A percentile compares a stretch with the other conserved stretches of the same genome.
Evolutionary conservation across 2,113 vertebrate species (phyloP).

Genomic region (Phaethon lepturus): DNA sequence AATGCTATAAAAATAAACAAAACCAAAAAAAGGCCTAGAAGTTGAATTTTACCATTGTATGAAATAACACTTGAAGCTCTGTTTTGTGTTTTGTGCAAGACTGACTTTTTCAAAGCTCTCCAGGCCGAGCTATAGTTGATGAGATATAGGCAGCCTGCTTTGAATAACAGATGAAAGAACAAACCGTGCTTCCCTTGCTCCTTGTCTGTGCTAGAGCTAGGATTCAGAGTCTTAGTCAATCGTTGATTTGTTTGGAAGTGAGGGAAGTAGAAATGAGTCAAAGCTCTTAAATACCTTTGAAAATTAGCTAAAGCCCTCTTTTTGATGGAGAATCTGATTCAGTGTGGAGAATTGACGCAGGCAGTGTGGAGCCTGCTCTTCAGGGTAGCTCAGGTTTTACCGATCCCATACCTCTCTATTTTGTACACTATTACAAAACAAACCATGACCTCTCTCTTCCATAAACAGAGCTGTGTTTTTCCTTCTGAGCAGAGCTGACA

Average conservation of each 20-base stretch:
- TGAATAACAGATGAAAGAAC: not conserved
- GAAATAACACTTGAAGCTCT: not conserved
- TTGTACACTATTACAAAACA: not conserved
- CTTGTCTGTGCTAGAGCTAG: not conserved
- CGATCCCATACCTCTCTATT: not conserved
- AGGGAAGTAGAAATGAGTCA: not conserved
- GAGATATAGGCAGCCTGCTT: not conserved
- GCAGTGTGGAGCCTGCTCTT: not conserved
- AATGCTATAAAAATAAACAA: conserved; percentile 42
- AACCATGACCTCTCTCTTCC: not conserved
- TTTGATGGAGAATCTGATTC: not conserved
- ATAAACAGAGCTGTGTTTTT: not conserved
- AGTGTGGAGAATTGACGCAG: not conserved
- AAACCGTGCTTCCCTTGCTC: not conserved
- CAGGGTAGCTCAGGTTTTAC: not conserved
- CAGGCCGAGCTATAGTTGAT: not conserved
- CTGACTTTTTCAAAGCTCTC: not conserved
- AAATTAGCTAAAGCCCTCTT: not conserved
- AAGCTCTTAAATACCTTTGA: not conserved
- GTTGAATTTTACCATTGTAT: conserved; percentile 2
- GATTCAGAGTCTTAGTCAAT: not conserved
- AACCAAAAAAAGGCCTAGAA: not conserved
- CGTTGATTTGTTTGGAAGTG: not conserved
- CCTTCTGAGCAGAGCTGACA: not conserved
- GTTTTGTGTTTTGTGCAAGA: not conserved